These are phyloP conservation scores for Drosophila tripunctata DNA, from an alignment of 2,888 invertebrate genomes.

Conservation along the genomic window DNA sequence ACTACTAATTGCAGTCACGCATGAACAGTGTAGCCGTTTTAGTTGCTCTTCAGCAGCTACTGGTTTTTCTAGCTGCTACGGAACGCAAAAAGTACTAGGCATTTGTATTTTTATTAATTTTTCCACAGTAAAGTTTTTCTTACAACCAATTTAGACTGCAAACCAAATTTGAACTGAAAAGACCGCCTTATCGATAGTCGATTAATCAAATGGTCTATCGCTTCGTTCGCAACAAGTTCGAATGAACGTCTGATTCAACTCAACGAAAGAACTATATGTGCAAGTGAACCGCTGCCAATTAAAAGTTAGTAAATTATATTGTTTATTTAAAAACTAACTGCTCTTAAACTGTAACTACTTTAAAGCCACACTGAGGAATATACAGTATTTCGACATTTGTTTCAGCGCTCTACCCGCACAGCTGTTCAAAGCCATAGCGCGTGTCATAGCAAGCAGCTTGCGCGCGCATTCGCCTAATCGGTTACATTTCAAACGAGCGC, in stretches of 20 bases:
- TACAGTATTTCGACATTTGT: no score
- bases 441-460: constrained; percentile 29
- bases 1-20: constrained; percentile 33
- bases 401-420: constrained; percentile 7
- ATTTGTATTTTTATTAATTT: neutral
- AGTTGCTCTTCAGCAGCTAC: neutral
- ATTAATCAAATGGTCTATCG: neutral
- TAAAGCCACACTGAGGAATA: no score
- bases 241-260: constrained; percentile 1
- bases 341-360: neutral
- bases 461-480: neutral
- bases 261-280: neutral
- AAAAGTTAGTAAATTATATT: neutral
- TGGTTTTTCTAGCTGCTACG: neutral
- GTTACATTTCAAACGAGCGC: constrained; percentile 18
- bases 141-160: neutral
- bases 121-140: neutral
- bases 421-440: constrained; percentile 8
- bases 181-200: constrained; percentile 22
- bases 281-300: neutral
- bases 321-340: neutral
- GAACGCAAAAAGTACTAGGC: neutral
- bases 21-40: constrained; percentile 10
- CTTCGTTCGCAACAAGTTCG: neutral
- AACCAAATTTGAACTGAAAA: constrained; percentile 3